A percentile compares a stretch with the other conserved stretches of the same genome.
phyloP scores from a whole-genome alignment of 2,888 invertebrate species.

The Amphimallon solstitiale region DNA sequence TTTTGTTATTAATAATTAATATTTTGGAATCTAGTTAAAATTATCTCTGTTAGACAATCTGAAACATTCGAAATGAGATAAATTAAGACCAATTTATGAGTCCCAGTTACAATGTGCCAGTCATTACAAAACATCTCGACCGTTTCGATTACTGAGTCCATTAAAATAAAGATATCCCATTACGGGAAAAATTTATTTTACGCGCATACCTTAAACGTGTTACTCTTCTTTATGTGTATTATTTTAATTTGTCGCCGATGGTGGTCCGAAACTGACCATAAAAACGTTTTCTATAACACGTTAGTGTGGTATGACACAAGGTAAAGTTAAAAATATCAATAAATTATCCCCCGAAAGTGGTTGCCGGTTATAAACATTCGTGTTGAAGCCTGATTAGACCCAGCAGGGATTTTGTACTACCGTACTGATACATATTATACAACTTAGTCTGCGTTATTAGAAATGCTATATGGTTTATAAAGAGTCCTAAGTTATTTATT shows the following conservation, averaged over 20 bases:
- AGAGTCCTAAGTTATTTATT: background rate
- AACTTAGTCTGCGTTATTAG: too few relatives aligned
- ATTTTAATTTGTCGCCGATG: constrained; percentile 37
- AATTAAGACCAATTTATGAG: background rate
- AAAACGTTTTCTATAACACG: constrained; percentile 34
- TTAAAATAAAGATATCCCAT: constrained; percentile 41
- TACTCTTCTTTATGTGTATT: constrained; percentile 35
- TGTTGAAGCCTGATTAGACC: constrained; percentile 32
- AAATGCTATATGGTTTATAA: background rate
- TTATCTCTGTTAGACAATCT: background rate
- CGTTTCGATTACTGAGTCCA: constrained; percentile 10
- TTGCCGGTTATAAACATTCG: constrained; percentile 30
- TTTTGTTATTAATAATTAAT: too few relatives aligned
- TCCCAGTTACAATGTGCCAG: background rate
- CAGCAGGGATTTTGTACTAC: constrained; percentile 31
- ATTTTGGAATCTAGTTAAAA: too few relatives aligned
- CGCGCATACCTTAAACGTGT: constrained; percentile 31
- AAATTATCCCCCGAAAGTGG: constrained; percentile 33
- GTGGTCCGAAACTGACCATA: constrained; percentile 37
- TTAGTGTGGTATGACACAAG: constrained; percentile 23
- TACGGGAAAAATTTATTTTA: constrained; percentile 39
- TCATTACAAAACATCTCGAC: background rate
- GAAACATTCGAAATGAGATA: background rate
- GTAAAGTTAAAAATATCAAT: constrained; percentile 31
- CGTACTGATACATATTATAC: constrained; percentile 5